Evolutionary conservation across 1,140 invertebrate species (phyloP).

Genomic region (Drosophila grimshawi): DNA sequence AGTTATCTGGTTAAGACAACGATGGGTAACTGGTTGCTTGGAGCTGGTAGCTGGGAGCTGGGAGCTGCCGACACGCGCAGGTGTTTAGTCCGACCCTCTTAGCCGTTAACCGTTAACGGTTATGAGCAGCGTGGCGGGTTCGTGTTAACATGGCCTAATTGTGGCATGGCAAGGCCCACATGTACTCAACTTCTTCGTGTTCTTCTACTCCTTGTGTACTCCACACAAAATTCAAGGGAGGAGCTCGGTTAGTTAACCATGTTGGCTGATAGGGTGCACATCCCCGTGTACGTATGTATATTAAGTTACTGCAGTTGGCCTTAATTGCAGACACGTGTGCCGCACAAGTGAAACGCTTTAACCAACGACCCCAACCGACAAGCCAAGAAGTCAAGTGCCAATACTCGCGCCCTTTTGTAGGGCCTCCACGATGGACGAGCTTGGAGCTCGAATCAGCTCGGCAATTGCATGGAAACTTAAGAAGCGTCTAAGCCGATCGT

Average conservation of each 20-base stretch:
- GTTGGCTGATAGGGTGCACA: not conserved
- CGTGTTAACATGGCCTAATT: constrained; percentile 73
- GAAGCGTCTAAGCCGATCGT: constrained; percentile 64
- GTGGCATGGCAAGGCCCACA: constrained; percentile 35
- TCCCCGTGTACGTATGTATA: constrained; percentile 30
- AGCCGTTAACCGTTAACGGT: constrained; percentile 45
- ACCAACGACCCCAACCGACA: constrained; percentile 30
- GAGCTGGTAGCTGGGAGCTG: not conserved
- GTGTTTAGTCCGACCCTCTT: constrained; percentile 50
- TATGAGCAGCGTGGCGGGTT: constrained; percentile 35
- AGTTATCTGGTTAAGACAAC: constrained; percentile 78
- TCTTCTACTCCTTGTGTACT: not conserved
- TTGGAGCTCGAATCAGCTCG: constrained; percentile 2
- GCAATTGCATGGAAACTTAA: constrained; percentile 58
- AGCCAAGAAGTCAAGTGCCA: constrained; percentile 53
- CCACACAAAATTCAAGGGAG: not conserved
- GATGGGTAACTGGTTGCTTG: constrained; percentile 15
- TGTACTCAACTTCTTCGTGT: not conserved
- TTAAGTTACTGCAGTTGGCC: constrained; percentile 68
- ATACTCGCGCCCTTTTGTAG: constrained; percentile 59
- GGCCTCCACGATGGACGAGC: constrained; percentile 23
- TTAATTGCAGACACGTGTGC: constrained; percentile 81
- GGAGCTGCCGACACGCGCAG: constrained; percentile 37
- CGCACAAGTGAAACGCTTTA: constrained; percentile 56
- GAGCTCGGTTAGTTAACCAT: not conserved